These are phyloP conservation scores for Tylochromis polylepis DNA, from an alignment of 2,113 vertebrate genomes.

Conservation along the genomic window DNA sequence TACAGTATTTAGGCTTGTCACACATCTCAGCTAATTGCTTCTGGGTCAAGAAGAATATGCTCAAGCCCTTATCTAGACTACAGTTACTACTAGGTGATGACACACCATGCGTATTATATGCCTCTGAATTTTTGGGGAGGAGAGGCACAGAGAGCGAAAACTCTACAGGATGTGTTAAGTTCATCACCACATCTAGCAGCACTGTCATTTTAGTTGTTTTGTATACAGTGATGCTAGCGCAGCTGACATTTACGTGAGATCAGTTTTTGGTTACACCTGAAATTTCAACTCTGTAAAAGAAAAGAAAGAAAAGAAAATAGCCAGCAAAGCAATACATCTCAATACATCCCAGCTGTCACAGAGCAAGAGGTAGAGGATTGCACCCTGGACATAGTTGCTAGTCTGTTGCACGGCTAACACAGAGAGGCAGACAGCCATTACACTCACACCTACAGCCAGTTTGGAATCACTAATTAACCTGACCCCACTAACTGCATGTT, in stretches of 20 bases:
- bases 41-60: neutral
- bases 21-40: slow-evolving; percentile 23
- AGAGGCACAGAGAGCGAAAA: neutral
- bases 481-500: neutral
- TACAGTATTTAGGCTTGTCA: neutral
- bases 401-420: neutral
- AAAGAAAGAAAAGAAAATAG: neutral
- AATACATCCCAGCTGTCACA: neutral
- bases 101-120: neutral
- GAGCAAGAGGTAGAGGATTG: neutral
- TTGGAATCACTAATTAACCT: neutral
- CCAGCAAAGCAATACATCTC: neutral
- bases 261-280: neutral
- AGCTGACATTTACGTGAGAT: neutral
- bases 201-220: neutral
- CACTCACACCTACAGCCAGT: neutral
- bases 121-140: neutral
- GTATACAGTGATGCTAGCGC: slow-evolving; percentile 1
- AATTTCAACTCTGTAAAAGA: neutral
- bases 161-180: neutral
- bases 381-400: neutral
- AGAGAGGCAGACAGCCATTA: neutral
- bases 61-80: neutral
- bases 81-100: neutral
- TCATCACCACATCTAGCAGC: neutral